These are phyloP conservation scores for Falcaria lacertinaria DNA, from an alignment of 2,888 invertebrate genomes.

Conservation along the genomic window DNA sequence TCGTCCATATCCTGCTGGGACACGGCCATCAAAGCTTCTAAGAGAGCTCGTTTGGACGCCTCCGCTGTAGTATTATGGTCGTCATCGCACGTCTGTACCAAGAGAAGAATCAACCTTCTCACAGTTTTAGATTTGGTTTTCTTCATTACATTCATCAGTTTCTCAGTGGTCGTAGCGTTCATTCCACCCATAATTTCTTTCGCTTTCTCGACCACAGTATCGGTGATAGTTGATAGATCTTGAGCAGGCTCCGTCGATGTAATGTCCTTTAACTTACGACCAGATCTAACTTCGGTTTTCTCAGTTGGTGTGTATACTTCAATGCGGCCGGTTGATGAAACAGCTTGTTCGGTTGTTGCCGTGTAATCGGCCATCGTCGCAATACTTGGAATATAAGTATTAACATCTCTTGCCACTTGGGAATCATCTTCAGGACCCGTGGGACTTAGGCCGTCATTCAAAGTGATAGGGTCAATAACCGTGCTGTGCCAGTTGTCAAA, in stretches of 20 bases:
- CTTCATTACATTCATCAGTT: constrained; percentile 89
- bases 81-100: constrained; percentile 89
- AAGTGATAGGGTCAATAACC: constrained; percentile 84
- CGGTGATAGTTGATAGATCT: constrained; percentile 82
- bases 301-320: constrained; percentile 44
- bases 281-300: constrained; percentile 48
- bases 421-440: constrained; percentile 42
- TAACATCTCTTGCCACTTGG: constrained; percentile 43
- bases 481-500: constrained; percentile 83
- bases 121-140: constrained; percentile 89
- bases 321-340: constrained; percentile 46
- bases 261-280: constrained; percentile 53
- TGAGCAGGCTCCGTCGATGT: constrained; percentile 74
- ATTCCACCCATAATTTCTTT: constrained; percentile 87
- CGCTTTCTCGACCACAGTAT: constrained; percentile 83
- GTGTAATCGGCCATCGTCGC: constrained; percentile 46
- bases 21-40: constrained; percentile 84
- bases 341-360: constrained; percentile 48
- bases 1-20: constrained; percentile 78
- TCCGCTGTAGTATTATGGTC: constrained; percentile 85
- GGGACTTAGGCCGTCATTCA: constrained; percentile 83
- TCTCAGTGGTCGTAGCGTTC: constrained; percentile 86
- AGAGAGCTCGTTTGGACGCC: constrained; percentile 83
- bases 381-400: constrained; percentile 43
- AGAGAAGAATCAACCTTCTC: constrained; percentile 84